A percentile compares a stretch with the other conserved stretches of the same genome.
Conservation (phyloP, 2,113 vertebrate genomes). For the Columba janthina region DNA sequence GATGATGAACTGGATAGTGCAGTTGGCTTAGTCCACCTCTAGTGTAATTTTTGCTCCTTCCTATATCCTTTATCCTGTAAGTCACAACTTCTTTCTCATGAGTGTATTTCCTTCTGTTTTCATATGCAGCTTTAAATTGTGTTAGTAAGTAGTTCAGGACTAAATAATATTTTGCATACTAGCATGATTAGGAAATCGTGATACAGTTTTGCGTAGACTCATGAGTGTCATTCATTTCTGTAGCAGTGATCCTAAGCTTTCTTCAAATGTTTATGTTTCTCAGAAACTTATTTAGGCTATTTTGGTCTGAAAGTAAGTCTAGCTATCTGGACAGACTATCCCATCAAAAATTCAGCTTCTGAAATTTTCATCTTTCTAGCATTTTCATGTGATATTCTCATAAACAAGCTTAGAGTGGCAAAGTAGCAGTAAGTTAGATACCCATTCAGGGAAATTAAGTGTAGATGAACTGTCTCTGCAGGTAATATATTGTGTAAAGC, state of each 20-base stretch:
- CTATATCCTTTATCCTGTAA: neutral
- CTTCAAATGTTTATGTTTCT: neutral
- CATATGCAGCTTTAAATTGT: neutral
- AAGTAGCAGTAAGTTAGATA: neutral
- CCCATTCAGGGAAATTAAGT: neutral
- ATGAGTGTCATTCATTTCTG: neutral
- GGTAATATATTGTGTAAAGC: neutral
- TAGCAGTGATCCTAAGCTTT: neutral
- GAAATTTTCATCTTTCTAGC: neutral
- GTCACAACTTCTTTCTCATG: neutral
- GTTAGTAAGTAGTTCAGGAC: neutral
- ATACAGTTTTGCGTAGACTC: neutral
- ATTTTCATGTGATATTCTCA: neutral
- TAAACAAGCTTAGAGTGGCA: neutral
- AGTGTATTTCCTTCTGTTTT: neutral
- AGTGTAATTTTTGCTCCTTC: neutral
- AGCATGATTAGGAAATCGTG: neutral
- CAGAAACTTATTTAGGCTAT: neutral
- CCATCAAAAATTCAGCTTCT: neutral
- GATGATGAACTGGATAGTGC: neutral
- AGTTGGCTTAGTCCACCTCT: neutral
- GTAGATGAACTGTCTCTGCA: neutral
- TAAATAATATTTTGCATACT: neutral
- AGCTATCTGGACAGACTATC: neutral
- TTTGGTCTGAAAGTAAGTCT: neutral